phyloP scores from a whole-genome alignment of 2,888 invertebrate species.

The Caenorhabditis doughertyi region DNA sequence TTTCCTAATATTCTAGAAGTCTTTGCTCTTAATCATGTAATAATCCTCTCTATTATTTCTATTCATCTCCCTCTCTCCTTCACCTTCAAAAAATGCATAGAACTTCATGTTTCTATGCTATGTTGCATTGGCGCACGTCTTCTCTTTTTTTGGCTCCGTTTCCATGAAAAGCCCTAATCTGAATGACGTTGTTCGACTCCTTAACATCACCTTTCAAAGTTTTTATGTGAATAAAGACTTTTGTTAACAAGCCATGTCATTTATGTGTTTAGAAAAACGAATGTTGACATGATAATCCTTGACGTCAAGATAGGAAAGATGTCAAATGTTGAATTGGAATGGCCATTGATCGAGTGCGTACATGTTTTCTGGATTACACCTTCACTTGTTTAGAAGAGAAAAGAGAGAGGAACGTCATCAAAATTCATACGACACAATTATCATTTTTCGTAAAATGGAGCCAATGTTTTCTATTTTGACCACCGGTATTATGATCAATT shows the following conservation, averaged over 20 bases:
- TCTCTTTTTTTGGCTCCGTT: conserved; percentile 3
- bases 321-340: conserved; percentile 35
- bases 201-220: conserved; percentile 29
- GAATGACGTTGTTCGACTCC: neutral
- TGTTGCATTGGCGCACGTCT: conserved; percentile 33
- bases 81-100: conserved; percentile 18
- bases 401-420: conserved; percentile 37
- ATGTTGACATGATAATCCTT: conserved; percentile 44
- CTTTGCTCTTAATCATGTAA: conserved; percentile 18
- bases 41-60: conserved; percentile 5
- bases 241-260: conserved; percentile 45
- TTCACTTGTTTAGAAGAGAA: conserved; percentile 15
- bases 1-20: conserved; percentile 30
- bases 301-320: conserved; percentile 37
- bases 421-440: conserved; percentile 38
- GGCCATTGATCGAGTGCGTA: conserved; percentile 15
- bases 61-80: neutral
- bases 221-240: conserved; percentile 53
- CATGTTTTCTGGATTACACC: conserved; percentile 40
- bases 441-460: conserved; percentile 27
- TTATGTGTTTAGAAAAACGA: conserved; percentile 5
- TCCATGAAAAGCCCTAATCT: conserved; percentile 8
- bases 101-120: conserved; percentile 30
- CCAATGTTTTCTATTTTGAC: conserved; percentile 9
- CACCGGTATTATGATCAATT: conserved; percentile 17